These are phyloP conservation scores for Hypselothyrea guttata DNA, from an alignment of 2,888 invertebrate species.

Conservation along the genomic window DNA sequence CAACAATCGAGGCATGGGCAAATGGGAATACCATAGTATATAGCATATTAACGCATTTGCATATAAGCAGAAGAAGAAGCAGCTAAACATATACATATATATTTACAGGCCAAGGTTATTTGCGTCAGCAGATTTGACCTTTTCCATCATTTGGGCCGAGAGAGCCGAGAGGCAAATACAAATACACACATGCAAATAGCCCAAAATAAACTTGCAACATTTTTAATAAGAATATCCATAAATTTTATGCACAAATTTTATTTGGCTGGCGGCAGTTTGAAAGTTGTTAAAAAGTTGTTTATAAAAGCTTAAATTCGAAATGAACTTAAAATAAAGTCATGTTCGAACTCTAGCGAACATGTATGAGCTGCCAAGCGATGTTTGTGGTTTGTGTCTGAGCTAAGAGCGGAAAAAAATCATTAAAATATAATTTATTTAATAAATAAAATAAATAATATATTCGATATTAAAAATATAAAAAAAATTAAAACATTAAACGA, in stretches of 20 bases:
- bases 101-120: constrained; percentile 2
- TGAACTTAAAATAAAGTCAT: too few species aligned
- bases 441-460: too few species aligned
- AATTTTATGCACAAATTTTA: constrained; percentile 1
- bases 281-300: neutral
- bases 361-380: too few species aligned
- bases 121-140: constrained; percentile 38
- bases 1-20: constrained; percentile 11
- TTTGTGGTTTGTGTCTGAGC: too few species aligned
- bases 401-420: too few species aligned
- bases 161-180: constrained; percentile 11
- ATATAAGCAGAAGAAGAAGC: constrained; percentile 38
- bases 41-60: constrained; percentile 52
- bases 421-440: too few species aligned
- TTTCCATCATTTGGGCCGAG: constrained; percentile 16
- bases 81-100: constrained; percentile 2
- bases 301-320: too few species aligned
- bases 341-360: too few species aligned
- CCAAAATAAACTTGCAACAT: neutral
- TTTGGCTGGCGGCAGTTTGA: neutral
- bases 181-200: constrained; percentile 4
- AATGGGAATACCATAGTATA: constrained; percentile 23
- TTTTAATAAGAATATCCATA: neutral
- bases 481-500: too few species aligned
- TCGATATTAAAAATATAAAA: too few species aligned